Conservation (phyloP, 1,140 invertebrate genomes). For the Halotydeus destructor region DNA sequence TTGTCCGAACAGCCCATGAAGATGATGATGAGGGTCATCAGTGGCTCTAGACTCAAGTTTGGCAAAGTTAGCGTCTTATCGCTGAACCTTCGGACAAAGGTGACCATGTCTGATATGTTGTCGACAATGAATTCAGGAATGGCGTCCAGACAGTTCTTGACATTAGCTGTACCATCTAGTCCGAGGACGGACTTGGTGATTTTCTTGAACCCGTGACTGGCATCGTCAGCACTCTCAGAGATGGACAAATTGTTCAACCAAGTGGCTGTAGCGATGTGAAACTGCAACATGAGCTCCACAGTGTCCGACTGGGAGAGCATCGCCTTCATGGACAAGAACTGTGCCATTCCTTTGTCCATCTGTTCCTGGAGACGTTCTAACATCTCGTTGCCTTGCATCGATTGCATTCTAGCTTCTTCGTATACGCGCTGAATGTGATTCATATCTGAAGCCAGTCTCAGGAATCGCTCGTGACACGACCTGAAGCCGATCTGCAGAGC, state of each 20-base stretch:
- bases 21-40: constrained; percentile 44
- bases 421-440: constrained; percentile 45
- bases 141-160: constrained; percentile 12
- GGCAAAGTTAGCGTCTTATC: constrained; percentile 23
- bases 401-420: constrained; percentile 31
- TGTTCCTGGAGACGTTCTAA: constrained; percentile 4
- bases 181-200: constrained; percentile 3
- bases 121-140: constrained; percentile 20
- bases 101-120: constrained; percentile 17
- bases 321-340: constrained; percentile 33
- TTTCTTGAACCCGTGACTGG: constrained; percentile 9
- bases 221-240: constrained; percentile 12
- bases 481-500: constrained; percentile 59
- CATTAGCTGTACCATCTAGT: neutral
- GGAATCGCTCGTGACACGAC: constrained; percentile 52
- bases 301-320: constrained; percentile 46
- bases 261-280: constrained; percentile 53
- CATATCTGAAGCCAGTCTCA: constrained; percentile 42
- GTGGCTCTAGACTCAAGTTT: constrained; percentile 34
- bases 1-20: constrained; percentile 51
- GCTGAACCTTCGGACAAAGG: constrained; percentile 17
- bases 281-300: constrained; percentile 41
- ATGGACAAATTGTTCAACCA: constrained; percentile 62
- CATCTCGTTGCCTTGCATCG: neutral
- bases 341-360: constrained; percentile 28